Conservation (phyloP, 2,113 vertebrate species). For the Centropus bengalensis region DNA sequence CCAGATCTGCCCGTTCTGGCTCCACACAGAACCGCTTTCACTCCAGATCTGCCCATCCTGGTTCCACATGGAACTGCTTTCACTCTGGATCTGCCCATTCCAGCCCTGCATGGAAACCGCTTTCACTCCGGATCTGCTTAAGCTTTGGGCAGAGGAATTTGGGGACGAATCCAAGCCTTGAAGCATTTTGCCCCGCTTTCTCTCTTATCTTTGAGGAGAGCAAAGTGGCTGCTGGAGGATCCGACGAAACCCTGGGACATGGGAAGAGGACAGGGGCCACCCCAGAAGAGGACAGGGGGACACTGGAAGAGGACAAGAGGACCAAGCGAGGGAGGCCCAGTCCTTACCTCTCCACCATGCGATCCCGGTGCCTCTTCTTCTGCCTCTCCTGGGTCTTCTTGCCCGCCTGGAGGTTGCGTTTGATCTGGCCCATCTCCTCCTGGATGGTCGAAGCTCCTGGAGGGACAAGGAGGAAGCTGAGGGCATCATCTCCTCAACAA, state of each 20-base stretch:
- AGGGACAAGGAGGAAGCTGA: background rate
- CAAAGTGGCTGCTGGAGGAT: background rate
- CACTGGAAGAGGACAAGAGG: no score
- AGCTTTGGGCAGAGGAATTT: background rate
- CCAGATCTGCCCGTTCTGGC: no score
- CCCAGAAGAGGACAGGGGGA: no score
- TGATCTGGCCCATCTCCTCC: slow-evolving; percentile 78
- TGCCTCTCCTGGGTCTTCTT: slow-evolving; percentile 78
- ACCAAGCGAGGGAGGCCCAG: background rate
- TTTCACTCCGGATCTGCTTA: background rate
- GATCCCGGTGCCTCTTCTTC: slow-evolving; percentile 84
- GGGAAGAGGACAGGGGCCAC: no score
- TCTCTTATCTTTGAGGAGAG: background rate
- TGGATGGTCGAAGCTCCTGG: slow-evolving; percentile 63
- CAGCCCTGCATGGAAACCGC: background rate
- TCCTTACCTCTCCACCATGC: slow-evolving; percentile 89
- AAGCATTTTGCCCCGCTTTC: background rate
- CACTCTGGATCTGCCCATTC: background rate
- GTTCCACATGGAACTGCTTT: no score
- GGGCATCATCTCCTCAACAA: background rate
- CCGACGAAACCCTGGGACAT: background rate
- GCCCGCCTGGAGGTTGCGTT: slow-evolving; percentile 74
- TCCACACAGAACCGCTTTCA: no score
- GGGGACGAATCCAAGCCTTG: background rate
- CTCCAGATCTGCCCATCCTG: no score